Conservation (phyloP, 2,888 invertebrate genomes). For the Epinotia nisella region DNA sequence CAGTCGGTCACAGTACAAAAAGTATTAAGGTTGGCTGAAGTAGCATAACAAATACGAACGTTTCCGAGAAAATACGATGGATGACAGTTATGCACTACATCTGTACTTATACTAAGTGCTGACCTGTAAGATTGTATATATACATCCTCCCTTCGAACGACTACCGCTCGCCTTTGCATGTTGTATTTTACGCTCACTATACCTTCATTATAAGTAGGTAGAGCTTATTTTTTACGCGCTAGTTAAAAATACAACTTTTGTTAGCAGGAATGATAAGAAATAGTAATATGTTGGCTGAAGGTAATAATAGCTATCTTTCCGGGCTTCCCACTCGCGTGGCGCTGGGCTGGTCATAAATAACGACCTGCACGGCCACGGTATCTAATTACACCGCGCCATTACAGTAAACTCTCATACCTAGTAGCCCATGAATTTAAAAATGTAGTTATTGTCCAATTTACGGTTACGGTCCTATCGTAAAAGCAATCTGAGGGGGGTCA, state of each 20-base stretch:
- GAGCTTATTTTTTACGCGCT: neutral
- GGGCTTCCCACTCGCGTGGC: slow-evolving; percentile 9
- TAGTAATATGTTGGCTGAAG: slow-evolving; percentile 7
- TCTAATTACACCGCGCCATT: slow-evolving; percentile 14
- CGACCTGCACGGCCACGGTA: slow-evolving; percentile 11
- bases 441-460: neutral
- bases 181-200: too few relatives aligned
- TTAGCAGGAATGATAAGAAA: slow-evolving; percentile 18
- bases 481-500: neutral
- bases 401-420: neutral
- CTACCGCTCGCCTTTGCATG: too few relatives aligned
- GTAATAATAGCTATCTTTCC: slow-evolving; percentile 40
- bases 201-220: too few relatives aligned
- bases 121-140: too few relatives aligned
- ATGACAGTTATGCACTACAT: too few relatives aligned
- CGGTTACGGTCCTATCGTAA: neutral
- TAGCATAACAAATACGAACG: too few relatives aligned
- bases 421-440: neutral
- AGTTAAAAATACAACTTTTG: neutral
- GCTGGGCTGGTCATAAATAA: slow-evolving; percentile 21
- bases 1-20: too few relatives aligned
- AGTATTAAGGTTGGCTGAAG: too few relatives aligned
- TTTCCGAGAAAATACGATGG: too few relatives aligned
- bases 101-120: too few relatives aligned
- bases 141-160: too few relatives aligned